Evolutionary conservation across 2,797 vertebrate genomes (phyloP), one percentile per base, ranked within the genome.

Genomic region (Arrhamphus sclerolepis): DNA sequence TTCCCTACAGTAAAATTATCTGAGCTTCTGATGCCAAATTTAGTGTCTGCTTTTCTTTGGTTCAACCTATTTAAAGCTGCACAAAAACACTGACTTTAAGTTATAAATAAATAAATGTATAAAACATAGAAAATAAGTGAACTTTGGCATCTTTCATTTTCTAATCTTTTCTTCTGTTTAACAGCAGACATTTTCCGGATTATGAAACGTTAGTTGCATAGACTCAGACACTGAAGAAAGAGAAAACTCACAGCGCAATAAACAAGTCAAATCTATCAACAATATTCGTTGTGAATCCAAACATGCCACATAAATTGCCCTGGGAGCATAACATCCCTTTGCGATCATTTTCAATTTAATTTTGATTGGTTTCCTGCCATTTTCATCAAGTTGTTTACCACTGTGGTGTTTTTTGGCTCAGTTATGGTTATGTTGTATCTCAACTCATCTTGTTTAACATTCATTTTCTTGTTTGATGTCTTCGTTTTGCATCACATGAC

Each of bases 1-100:
- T 65, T 74, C 47, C 58, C 66, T 69, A 62, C 66, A 28, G 55
- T 24, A 31, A 78, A 71, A 40, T 62, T 55, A 46, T 65, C 58
- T 49, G 47, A 68, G 58, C 44, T 42, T 57, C 55, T n/a, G 16
- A 39, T 49, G 62, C 64, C 70, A 66, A 68, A 66, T 75, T 71
- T 57, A 56, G 55, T 38, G 18, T 48, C 52, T 58, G 55, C 26
- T 28, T 39, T 64, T 40, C 54, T 66, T 76, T 66, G 66, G 43
- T 77, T 80, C 61, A 31, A 58, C 51, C 21, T 42, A 6, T 59
- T 49, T 31, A 61, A 70, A 74, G 22, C 50, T 46, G 61, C 1
- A 28, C 5, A 28, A 62, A 41, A 17, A 46, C 31, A n/a, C 18
- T 13, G 20, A 44, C 44, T 28, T 52, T 74, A 26, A 49, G 28